Evolutionary conservation across 2,888 invertebrate species (phyloP).

Genomic region (Drosophila anomalipes): DNA sequence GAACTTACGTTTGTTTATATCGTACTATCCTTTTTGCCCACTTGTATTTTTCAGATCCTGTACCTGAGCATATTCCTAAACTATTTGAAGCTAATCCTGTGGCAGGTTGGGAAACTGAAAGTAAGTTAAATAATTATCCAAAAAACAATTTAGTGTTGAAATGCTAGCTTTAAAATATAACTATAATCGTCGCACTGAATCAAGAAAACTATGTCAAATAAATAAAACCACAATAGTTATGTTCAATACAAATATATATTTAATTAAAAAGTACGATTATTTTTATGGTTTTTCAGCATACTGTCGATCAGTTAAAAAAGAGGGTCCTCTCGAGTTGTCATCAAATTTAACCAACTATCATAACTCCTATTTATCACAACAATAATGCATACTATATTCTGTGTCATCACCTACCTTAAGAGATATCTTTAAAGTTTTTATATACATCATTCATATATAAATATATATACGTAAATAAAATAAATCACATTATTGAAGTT

Average conservation of each 20-base stretch:
- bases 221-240: slow-evolving; percentile 12
- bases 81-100: slow-evolving; percentile 35
- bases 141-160: not conserved
- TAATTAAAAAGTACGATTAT: slow-evolving; percentile 4
- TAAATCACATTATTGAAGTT: slow-evolving; percentile 21
- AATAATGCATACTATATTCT: slow-evolving; percentile 35
- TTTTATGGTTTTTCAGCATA: slow-evolving; percentile 38
- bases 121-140: slow-evolving; percentile 19
- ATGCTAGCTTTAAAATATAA: not conserved
- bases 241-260: slow-evolving; percentile 3
- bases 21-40: not conserved
- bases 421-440: slow-evolving; percentile 24
- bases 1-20: not conserved
- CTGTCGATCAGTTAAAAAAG: slow-evolving; percentile 50
- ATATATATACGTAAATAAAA: slow-evolving; percentile 18
- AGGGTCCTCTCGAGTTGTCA: slow-evolving; percentile 36
- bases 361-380: slow-evolving; percentile 54
- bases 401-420: slow-evolving; percentile 57
- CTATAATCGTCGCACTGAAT: not conserved
- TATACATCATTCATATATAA: slow-evolving; percentile 14
- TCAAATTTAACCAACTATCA: slow-evolving; percentile 46
- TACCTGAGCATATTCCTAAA: slow-evolving; percentile 41
- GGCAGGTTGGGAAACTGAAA: slow-evolving; percentile 44
- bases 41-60: slow-evolving; percentile 24
- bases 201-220: not conserved